Evolutionary conservation across 2,888 invertebrate species (phyloP).

Genomic region (Melikaiella ostensackeni): DNA sequence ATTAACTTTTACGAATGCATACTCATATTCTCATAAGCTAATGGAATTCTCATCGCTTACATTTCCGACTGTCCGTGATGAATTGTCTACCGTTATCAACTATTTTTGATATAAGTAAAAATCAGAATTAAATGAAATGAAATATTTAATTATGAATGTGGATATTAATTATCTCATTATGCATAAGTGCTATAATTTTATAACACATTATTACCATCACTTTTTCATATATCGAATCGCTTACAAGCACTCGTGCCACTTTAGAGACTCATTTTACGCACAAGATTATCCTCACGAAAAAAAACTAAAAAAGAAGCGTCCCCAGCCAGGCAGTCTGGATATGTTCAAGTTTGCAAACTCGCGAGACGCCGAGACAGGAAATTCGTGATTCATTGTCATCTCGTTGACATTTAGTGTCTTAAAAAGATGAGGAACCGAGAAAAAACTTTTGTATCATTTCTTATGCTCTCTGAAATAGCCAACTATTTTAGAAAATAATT

Average conservation of each 20-base stretch:
- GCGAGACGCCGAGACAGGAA: conserved; percentile 14
- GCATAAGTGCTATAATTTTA: background rate
- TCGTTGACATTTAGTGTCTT: conserved; percentile 11
- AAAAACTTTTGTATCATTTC: too few species aligned
- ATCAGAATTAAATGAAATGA: too few species aligned
- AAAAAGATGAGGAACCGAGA: background rate
- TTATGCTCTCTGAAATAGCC: too few species aligned
- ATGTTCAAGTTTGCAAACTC: conserved; percentile 45
- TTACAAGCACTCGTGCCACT: background rate
- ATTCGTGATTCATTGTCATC: conserved; percentile 6
- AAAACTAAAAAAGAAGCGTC: background rate
- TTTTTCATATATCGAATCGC: background rate
- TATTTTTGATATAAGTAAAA: too few species aligned
- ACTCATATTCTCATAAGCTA: conserved; percentile 8
- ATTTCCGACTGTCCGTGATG: conserved; percentile 10
- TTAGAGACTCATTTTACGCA: conserved; percentile 43
- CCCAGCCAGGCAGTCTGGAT: conserved; percentile 50
- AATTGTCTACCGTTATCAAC: background rate
- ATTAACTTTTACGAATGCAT: background rate
- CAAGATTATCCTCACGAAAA: conserved; percentile 40
- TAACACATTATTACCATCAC: background rate
- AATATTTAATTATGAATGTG: too few species aligned
- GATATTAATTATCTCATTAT: too few species aligned
- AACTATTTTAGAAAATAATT: too few species aligned
- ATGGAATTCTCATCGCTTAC: conserved; percentile 17